A percentile compares a stretch with the other conserved stretches of the same genome.
phyloP scores from a whole-genome alignment of 2,888 invertebrate species.

The Fabriciana adippe region DNA sequence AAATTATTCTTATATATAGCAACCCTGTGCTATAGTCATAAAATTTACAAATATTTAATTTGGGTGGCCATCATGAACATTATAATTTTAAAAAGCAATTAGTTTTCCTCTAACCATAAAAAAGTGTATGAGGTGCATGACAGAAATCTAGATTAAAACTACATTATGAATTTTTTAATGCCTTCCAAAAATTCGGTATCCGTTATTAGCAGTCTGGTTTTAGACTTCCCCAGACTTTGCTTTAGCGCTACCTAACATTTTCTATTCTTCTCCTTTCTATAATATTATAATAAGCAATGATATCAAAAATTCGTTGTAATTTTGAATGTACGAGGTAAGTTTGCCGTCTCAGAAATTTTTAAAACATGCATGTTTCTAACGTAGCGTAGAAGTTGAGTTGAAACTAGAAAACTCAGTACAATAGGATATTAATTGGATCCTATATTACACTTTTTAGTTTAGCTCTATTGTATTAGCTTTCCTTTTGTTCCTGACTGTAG shows the following conservation, averaged over 20 bases:
- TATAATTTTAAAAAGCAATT: too few relatives aligned
- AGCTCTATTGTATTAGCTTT: conserved; percentile 18
- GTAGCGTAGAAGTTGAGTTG: conserved; percentile 24
- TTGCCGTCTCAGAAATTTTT: conserved; percentile 31
- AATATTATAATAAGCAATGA: conserved; percentile 9
- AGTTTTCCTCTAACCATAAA: too few relatives aligned
- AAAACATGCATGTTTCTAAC: conserved; percentile 27
- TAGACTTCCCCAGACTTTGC: not conserved
- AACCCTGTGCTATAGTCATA: too few relatives aligned
- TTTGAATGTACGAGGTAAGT: conserved; percentile 23
- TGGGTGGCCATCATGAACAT: too few relatives aligned
- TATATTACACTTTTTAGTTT: conserved; percentile 26
- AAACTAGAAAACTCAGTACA: conserved; percentile 17
- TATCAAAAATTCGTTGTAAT: conserved; percentile 24
- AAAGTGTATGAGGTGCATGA: not conserved
- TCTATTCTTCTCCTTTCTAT: not conserved
- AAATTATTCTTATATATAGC: too few relatives aligned
- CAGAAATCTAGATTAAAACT: not conserved
- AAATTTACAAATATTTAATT: too few relatives aligned
- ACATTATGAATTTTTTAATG: conserved; percentile 4
- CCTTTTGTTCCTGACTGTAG: conserved; percentile 15
- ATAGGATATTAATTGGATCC: conserved; percentile 29
- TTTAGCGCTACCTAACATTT: not conserved
- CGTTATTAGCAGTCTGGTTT: not conserved
- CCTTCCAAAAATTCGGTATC: not conserved